Evolutionary conservation across 2,888 invertebrate genomes (phyloP), one percentile per base, ranked within the genome.

Genomic region (Nasonovia ribisnigri): DNA sequence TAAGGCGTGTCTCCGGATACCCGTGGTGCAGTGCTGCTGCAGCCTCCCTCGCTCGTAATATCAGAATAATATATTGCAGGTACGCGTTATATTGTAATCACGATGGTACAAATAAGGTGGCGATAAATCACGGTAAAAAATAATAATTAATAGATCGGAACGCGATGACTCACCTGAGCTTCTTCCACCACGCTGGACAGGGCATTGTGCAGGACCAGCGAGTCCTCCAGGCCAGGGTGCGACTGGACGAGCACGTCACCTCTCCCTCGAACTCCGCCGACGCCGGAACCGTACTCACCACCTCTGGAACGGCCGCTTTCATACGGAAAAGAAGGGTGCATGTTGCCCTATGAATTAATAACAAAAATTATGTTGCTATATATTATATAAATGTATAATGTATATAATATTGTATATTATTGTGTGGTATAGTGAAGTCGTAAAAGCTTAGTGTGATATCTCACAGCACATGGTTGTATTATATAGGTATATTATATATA

Each of bases 121-220:
- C 36, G 36, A 77, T 77, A 42, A 42, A 77, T 77, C 8, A 20
- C 36, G 16, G 36, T 36, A 36, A 77, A 54, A 67, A 67, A 67
- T 36, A 36, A 36, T 8, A 20, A 77, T 77, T 13, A 36, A 36
- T 77, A 36, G 36, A 77, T 77, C 0, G 36, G 36, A 77, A 67
- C 8, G 20, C 36, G 36, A 77, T 77, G 36, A 48, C 96, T 96
- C 95, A 96, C 96, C 96, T 96, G 96, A 94, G 96, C 96, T 95
- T 96, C 97, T 96, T 97, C 97, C 95, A 97, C 97, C 5, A 97
- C 97, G 95, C 97, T 97, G 95, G 97, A 97, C 94, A 98, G 96
- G n/a, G 98, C 98, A 95, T 98, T 97, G 95, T 98, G 98, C 92
- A 98, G 95, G 57, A 95, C 95, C 92, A 95, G 94, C 54, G 95